Conservation (phyloP, 2,797 vertebrate genomes). For the Parauchenoglanis ngamensis region DNA sequence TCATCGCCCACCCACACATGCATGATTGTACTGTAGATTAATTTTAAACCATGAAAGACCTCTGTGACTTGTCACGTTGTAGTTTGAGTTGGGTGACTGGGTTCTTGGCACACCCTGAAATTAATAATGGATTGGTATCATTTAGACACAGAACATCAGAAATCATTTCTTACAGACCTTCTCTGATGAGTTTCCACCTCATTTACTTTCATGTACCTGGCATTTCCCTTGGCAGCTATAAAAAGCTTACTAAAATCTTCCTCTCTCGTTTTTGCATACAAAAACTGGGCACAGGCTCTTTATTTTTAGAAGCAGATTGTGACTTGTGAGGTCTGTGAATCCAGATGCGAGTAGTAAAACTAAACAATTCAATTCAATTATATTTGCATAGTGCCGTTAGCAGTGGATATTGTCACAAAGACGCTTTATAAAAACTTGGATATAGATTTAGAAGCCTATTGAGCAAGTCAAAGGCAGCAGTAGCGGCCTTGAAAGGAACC, state of each 20-base stretch:
- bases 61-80: constrained; percentile 23
- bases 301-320: constrained; percentile 1
- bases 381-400: background rate
- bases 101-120: constrained; percentile 29
- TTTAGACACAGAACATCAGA: constrained; percentile 38
- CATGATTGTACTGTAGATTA: background rate
- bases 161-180: constrained; percentile 46
- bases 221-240: constrained; percentile 43
- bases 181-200: constrained; percentile 49
- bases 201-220: constrained; percentile 52
- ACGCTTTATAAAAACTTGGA: background rate
- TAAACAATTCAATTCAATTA: background rate
- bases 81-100: constrained; percentile 8
- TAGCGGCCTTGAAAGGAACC: background rate
- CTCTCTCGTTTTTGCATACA: constrained; percentile 3
- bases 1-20: background rate
- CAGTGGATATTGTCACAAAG: background rate
- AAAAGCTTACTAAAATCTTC: constrained; percentile 26
- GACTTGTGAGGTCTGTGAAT: constrained; percentile 18
- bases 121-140: constrained; percentile 55
- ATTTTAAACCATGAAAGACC: constrained; percentile 24
- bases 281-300: background rate
- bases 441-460: background rate
- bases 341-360: constrained; percentile 18
- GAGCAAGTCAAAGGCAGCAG: background rate